Conservation (phyloP, 2,797 vertebrate species). For the Gambelia wislizenii region DNA sequence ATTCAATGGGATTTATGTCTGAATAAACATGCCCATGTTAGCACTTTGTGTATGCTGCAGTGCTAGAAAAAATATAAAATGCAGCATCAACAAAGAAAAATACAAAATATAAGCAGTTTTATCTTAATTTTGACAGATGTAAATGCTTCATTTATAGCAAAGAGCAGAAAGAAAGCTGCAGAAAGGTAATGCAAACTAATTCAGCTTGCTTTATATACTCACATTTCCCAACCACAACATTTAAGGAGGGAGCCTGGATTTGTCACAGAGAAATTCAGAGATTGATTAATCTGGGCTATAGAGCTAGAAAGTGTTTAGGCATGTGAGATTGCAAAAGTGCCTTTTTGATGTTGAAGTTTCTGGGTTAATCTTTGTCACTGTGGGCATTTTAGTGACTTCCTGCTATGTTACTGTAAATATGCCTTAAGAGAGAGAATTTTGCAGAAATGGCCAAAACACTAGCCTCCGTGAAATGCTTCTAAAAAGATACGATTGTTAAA, state of each 20-base stretch:
- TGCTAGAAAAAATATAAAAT: not conserved
- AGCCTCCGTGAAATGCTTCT: conserved; percentile 18
- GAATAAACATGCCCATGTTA: not conserved
- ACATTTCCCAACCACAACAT: not conserved
- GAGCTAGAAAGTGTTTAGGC: not conserved
- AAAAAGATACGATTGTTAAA: conserved; percentile 27
- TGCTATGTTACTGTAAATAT: conserved; percentile 7
- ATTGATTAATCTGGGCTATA: not conserved
- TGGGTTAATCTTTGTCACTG: not conserved
- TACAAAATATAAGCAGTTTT: too few species aligned
- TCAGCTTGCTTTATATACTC: conserved; percentile 9
- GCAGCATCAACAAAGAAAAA: not conserved
- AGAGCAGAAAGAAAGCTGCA: not conserved
- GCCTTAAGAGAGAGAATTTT: conserved; percentile 8
- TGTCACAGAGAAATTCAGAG: conserved; percentile 3
- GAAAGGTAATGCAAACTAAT: not conserved
- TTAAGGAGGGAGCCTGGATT: not conserved
- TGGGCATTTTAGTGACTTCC: not conserved
- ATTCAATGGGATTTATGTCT: not conserved
- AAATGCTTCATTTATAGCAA: not conserved
- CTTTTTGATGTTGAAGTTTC: conserved; percentile 12
- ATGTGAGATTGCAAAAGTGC: conserved; percentile 1
- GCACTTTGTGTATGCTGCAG: not conserved
- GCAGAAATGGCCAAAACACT: conserved; percentile 19
- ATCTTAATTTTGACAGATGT: not conserved